phyloP scores from a whole-genome alignment of 2,113 vertebrate species.

The Ornithorhynchus anatinus region DNA sequence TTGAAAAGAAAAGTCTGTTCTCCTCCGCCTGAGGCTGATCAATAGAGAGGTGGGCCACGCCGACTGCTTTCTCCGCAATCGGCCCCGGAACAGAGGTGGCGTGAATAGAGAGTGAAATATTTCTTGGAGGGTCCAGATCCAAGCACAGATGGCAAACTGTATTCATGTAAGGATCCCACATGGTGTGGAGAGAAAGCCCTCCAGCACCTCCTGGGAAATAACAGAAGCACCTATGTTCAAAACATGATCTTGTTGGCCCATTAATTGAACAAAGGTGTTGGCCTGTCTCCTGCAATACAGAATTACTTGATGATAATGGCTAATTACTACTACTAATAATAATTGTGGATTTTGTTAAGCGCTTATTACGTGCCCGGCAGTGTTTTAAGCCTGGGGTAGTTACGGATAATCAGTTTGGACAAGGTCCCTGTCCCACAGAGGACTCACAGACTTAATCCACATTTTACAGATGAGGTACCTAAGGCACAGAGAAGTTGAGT shows the following conservation, averaged over 20 bases:
- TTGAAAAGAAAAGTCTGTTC: constrained; percentile 18
- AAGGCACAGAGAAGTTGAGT: too few species aligned
- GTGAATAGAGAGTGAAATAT: constrained; percentile 38
- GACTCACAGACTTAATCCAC: too few species aligned
- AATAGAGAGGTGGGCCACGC: constrained; percentile 31
- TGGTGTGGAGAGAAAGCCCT: constrained; percentile 31
- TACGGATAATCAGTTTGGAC: too few species aligned
- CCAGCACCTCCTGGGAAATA: constrained; percentile 42
- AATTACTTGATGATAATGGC: background rate
- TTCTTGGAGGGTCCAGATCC: constrained; percentile 41
- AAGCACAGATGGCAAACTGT: constrained; percentile 34
- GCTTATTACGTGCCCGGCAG: too few species aligned
- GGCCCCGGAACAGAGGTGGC: constrained; percentile 36
- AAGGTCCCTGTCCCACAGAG: too few species aligned
- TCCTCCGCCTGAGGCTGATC: constrained; percentile 53
- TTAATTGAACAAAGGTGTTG: background rate
- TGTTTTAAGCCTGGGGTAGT: too few species aligned
- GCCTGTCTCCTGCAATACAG: background rate
- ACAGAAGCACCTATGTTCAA: constrained; percentile 35
- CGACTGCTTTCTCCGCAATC: constrained; percentile 8
- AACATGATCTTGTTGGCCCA: constrained; percentile 14
- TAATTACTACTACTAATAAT: too few species aligned
- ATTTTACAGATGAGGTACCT: too few species aligned
- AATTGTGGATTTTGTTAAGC: too few species aligned
- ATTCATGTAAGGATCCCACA: constrained; percentile 43